phyloP scores from a whole-genome alignment of 2,113 vertebrate genomes.

The Tragelaphus strepsiceros region DNA sequence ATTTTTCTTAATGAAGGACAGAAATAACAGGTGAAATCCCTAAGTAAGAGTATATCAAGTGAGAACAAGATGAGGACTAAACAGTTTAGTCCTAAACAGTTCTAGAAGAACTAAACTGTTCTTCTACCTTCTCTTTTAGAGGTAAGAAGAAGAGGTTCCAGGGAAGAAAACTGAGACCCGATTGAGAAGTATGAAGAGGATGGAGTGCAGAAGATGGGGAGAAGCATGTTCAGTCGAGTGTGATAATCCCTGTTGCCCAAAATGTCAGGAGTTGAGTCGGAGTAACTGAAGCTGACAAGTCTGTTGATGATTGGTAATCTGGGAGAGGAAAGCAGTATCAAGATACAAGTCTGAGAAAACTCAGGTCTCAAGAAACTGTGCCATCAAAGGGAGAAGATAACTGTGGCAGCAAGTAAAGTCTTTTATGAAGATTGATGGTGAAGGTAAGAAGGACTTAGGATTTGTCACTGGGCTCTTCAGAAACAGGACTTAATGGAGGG shows the following conservation, averaged over 20 bases:
- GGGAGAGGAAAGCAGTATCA: not conserved
- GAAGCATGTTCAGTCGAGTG: not conserved
- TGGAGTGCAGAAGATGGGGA: not conserved
- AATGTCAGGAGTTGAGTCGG: not conserved
- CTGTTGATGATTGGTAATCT: not conserved
- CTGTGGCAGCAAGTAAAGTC: not conserved
- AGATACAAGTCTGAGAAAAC: not conserved
- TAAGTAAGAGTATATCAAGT: constrained; percentile 8
- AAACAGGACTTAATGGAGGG: not conserved
- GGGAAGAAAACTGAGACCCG: not conserved
- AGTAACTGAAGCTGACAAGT: not conserved
- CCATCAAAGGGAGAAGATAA: not conserved
- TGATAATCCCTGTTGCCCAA: not conserved
- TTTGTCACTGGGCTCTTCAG: not conserved
- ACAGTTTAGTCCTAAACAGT: not conserved
- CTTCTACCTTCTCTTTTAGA: constrained; percentile 30
- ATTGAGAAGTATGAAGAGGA: not conserved
- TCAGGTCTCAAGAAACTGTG: not conserved
- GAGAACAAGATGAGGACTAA: not conserved
- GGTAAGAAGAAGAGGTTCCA: not conserved
- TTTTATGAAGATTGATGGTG: not conserved
- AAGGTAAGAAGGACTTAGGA: not conserved
- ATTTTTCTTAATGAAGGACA: not conserved
- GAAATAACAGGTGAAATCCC: constrained; percentile 36
- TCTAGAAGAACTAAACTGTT: not conserved